A percentile compares a stretch with the other conserved stretches of the same genome.
phyloP scores from a whole-genome alignment of 2,113 vertebrate species.

The Petaurus breviceps region DNA sequence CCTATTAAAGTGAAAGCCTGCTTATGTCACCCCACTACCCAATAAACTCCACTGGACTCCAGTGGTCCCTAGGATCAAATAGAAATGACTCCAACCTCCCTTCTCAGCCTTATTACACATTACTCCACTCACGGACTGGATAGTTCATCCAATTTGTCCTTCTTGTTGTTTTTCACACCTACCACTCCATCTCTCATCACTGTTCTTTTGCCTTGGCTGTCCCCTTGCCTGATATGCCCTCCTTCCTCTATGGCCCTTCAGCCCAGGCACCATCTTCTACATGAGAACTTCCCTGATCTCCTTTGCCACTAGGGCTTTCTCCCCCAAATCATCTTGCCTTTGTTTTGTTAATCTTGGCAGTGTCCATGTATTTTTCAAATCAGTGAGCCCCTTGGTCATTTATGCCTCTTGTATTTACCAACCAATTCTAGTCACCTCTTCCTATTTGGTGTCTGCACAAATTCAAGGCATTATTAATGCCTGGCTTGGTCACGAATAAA shows the following conservation, averaged over 20 bases:
- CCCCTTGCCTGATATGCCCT: background rate
- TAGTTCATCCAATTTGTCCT: background rate
- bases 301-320: too few species aligned
- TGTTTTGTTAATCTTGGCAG: background rate
- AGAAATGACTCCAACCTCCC: background rate
- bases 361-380: too few species aligned
- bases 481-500: background rate
- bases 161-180: background rate
- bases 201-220: background rate
- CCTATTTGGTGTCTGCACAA: background rate
- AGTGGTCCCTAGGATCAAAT: too few species aligned
- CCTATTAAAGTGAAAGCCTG: too few species aligned
- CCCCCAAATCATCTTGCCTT: background rate
- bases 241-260: too few species aligned
- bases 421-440: background rate
- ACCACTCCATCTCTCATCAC: background rate
- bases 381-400: background rate
- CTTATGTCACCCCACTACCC: too few species aligned
- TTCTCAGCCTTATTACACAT: background rate
- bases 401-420: background rate
- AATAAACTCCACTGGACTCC: too few species aligned
- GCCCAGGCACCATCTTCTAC: background rate
- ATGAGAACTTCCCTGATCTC: too few species aligned
- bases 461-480: background rate
- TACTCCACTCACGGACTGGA: background rate